Conservation (phyloP, 2,888 invertebrate species). For the Galerucella nymphaeae region DNA sequence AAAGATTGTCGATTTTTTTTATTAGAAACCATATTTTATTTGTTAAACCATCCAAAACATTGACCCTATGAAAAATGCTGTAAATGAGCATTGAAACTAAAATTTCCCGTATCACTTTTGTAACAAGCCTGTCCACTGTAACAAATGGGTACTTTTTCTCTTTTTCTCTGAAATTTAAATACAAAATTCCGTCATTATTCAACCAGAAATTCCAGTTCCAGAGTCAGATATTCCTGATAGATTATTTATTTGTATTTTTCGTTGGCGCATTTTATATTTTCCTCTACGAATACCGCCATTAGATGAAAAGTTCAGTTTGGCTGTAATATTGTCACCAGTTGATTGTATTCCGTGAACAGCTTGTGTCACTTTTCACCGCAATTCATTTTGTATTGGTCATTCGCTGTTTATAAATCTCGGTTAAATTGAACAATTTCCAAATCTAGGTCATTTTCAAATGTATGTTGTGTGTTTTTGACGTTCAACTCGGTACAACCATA, state of each 20-base stretch:
- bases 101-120: no score
- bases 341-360: constrained; percentile 19
- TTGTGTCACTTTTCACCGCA: constrained; percentile 15
- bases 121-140: no score
- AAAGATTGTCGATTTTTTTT: no score
- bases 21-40: no score
- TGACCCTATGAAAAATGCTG: no score
- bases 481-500: no score
- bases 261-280: background rate
- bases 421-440: background rate
- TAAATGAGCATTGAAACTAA: no score
- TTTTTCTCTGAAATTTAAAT: background rate
- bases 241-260: constrained; percentile 7
- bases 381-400: constrained; percentile 17
- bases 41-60: no score
- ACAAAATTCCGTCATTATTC: background rate
- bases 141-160: background rate
- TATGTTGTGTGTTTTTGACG: background rate
- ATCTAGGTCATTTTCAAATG: background rate
- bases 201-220: constrained; percentile 5
- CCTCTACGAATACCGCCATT: background rate
- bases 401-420: constrained; percentile 11
- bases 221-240: constrained; percentile 4
- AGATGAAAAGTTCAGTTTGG: constrained; percentile 11
- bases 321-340: constrained; percentile 16